These are phyloP conservation scores for Cynodonichthys magdalenae DNA, from an alignment of 2,797 vertebrate species.

Conservation along the genomic window DNA sequence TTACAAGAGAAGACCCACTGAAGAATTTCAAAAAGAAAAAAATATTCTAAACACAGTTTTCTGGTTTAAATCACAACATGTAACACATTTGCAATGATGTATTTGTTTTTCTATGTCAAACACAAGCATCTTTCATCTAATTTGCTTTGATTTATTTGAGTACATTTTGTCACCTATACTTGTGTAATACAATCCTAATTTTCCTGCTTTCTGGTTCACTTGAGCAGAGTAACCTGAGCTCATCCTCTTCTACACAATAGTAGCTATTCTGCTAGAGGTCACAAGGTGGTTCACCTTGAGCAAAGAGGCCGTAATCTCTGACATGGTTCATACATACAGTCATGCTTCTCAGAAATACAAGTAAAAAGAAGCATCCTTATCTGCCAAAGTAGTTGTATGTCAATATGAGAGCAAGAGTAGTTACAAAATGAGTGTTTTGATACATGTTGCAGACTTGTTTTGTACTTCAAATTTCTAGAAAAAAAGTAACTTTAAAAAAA, in stretches of 20 bases:
- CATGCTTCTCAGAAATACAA: slow-evolving; percentile 72
- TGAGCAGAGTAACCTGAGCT: slow-evolving; percentile 77
- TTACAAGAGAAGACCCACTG: slow-evolving; percentile 55
- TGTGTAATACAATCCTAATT: slow-evolving; percentile 77
- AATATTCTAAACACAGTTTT: slow-evolving; percentile 1
- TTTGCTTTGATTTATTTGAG: slow-evolving; percentile 63
- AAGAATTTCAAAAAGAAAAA: slow-evolving; percentile 46
- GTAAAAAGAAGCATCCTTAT: slow-evolving; percentile 61
- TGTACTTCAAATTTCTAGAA: no score
- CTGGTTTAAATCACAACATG: slow-evolving; percentile 7
- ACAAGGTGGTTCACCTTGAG: slow-evolving; percentile 80
- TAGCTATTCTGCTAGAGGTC: slow-evolving; percentile 71
- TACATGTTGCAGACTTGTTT: no score
- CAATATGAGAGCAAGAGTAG: slow-evolving; percentile 41
- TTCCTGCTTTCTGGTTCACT: slow-evolving; percentile 81
- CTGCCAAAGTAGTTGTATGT: slow-evolving; percentile 50
- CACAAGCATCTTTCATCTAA: slow-evolving; percentile 8
- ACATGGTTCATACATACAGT: slow-evolving; percentile 75
- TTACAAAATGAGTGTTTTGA: slow-evolving; percentile 21
- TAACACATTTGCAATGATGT: background rate
- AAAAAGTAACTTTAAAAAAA: no score
- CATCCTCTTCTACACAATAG: slow-evolving; percentile 74
- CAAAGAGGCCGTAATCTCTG: slow-evolving; percentile 78
- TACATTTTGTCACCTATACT: slow-evolving; percentile 52
- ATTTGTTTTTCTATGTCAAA: slow-evolving; percentile 14